These are phyloP conservation scores for Anisognathus igniventris DNA, from an alignment of 2,797 vertebrate species.

Conservation along the genomic window DNA sequence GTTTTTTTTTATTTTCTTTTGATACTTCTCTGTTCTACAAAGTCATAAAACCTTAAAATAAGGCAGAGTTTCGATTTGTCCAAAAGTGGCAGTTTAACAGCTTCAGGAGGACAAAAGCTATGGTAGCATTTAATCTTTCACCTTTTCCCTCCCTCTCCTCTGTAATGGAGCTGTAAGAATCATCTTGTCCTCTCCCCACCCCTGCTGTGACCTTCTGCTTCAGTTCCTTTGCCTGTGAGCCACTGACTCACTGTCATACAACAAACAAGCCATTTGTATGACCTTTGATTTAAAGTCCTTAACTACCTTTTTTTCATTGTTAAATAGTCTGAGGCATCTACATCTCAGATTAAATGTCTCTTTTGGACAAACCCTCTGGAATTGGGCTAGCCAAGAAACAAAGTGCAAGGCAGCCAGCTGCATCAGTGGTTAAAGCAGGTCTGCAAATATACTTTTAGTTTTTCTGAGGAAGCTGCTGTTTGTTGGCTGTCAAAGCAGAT, in stretches of 20 bases:
- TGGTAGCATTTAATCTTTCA: not conserved
- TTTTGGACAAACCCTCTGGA: not conserved
- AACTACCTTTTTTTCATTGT: not conserved
- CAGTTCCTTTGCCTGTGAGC: not conserved
- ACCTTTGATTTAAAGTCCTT: not conserved
- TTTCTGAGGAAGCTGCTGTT: not conserved
- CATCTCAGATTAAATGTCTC: not conserved
- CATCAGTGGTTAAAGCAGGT: not conserved
- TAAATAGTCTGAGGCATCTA: not conserved
- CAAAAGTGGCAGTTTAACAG: not conserved
- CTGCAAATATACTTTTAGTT: rapidly evolving
- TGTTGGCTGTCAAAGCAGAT: not conserved
- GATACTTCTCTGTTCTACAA: not conserved
- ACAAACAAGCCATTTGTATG: not conserved
- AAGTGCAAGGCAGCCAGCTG: not conserved
- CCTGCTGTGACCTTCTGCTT: not conserved
- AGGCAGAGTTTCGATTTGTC: not conserved
- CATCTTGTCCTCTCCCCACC: not conserved
- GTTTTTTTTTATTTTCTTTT: not conserved
- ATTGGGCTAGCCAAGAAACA: not conserved
- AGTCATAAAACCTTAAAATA: not conserved
- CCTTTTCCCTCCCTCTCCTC: not conserved
- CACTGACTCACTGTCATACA: not conserved
- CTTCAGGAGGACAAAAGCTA: not conserved
- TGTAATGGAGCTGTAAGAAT: not conserved